Conservation (phyloP, 1,140 invertebrate species). For the Nymphalis io region DNA sequence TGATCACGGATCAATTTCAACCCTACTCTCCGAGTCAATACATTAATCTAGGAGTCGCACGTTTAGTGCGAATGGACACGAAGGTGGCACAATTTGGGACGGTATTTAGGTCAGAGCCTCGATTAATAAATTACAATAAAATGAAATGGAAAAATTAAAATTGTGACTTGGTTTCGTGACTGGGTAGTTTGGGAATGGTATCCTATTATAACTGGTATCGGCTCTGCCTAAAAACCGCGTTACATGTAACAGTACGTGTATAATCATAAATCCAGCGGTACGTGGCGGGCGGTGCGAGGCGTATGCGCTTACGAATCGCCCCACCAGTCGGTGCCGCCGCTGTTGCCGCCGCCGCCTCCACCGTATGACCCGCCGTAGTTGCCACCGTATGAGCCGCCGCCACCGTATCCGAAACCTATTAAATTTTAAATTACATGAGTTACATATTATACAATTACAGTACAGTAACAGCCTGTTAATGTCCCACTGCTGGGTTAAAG, state of each 20-base stretch:
- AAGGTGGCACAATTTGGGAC: conserved; percentile 32
- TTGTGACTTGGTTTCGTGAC: conserved; percentile 18
- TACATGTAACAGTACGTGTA: conserved; percentile 1
- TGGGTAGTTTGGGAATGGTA: conserved; percentile 11
- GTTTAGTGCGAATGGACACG: conserved; percentile 19
- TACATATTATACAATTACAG: not conserved
- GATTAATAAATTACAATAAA: conserved; percentile 16
- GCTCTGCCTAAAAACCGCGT: conserved; percentile 13
- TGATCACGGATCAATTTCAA: conserved; percentile 58
- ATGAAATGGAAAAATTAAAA: conserved; percentile 4
- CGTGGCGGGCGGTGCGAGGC: conserved; percentile 39
- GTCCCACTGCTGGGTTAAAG: too few species aligned
- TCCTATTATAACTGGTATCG: conserved; percentile 19
- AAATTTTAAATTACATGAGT: not conserved
- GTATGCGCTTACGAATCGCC: conserved; percentile 54
- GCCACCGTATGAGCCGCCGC: conserved; percentile 73
- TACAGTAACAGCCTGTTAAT: too few species aligned
- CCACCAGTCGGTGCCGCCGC: conserved; percentile 72
- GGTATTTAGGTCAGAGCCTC: conserved; percentile 18
- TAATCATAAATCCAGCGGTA: conserved; percentile 19
- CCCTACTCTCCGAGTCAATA: conserved; percentile 44
- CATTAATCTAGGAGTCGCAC: conserved; percentile 3
- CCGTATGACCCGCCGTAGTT: conserved; percentile 78
- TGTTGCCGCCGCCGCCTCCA: conserved; percentile 72
- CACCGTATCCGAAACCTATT: conserved; percentile 69